These are phyloP conservation scores for Alca torda DNA, from an alignment of 2,797 vertebrate genomes.

Conservation along the genomic window DNA sequence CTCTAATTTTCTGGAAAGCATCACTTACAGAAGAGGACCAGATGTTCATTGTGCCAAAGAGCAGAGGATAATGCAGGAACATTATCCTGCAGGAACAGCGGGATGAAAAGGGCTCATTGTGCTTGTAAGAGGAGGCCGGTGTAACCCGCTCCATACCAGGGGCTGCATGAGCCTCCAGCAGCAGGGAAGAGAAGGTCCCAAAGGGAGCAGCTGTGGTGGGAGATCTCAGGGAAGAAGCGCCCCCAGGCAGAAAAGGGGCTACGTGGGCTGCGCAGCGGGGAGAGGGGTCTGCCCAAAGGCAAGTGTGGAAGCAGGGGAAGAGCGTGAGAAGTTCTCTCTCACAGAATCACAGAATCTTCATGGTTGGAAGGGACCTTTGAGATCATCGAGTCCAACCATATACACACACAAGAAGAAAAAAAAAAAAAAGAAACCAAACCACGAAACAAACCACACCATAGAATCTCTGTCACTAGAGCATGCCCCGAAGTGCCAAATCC, in stretches of 20 bases:
- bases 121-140: background rate
- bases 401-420: too few species aligned
- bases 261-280: fast-evolving
- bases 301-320: background rate
- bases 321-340: background rate
- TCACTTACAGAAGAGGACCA: background rate
- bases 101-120: background rate
- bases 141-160: background rate
- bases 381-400: too few species aligned
- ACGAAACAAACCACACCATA: too few species aligned
- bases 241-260: background rate
- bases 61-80: background rate
- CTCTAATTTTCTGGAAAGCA: background rate
- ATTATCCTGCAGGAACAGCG: background rate
- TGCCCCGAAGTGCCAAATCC: too few species aligned
- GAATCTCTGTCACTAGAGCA: too few species aligned
- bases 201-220: background rate
- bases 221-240: background rate
- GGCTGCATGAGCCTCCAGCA: fast-evolving
- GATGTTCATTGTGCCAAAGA: background rate
- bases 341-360: too few species aligned
- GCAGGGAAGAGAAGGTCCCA: background rate
- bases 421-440: too few species aligned
- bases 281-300: background rate
- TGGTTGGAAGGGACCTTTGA: too few species aligned